Evolutionary conservation across 2,797 vertebrate species (phyloP).

Genomic region (Margarornis squamiger): DNA sequence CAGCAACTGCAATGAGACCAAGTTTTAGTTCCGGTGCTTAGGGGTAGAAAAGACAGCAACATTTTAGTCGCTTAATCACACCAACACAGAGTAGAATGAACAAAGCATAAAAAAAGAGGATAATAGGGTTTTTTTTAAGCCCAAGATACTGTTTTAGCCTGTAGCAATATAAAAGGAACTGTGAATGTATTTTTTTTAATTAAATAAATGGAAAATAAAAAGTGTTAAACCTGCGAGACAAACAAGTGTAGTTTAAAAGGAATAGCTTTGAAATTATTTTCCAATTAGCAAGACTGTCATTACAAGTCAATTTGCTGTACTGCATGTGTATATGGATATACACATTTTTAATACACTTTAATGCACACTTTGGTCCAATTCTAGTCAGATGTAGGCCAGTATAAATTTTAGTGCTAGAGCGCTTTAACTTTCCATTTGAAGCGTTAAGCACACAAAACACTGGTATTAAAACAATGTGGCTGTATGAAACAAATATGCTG

Average conservation of each 20-base stretch:
- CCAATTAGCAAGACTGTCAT: not conserved
- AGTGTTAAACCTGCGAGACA: not conserved
- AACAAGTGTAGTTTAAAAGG: not conserved
- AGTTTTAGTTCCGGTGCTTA: not conserved
- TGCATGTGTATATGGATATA: not conserved
- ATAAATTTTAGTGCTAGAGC: not conserved
- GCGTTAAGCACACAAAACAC: not conserved
- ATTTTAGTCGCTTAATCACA: not conserved
- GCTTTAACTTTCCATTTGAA: not conserved
- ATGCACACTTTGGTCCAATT: not conserved
- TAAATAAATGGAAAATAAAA: slow-evolving; percentile 6
- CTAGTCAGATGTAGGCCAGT: not conserved
- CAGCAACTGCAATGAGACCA: slow-evolving; percentile 3
- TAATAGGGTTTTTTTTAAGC: not conserved
- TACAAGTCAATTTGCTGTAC: not conserved
- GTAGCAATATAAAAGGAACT: not conserved
- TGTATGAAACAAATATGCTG: not conserved
- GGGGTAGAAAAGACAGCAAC: not conserved
- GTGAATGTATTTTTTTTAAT: not conserved
- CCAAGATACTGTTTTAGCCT: slow-evolving; percentile 16
- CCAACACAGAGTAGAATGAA: not conserved
- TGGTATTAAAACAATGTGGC: not conserved
- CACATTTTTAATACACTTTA: not conserved
- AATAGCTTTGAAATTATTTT: slow-evolving; percentile 40
- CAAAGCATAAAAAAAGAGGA: not conserved